Base-by-base conservation (phyloP, 2,113 vertebrate genomes). In the Cygnus buccinator region DNA sequence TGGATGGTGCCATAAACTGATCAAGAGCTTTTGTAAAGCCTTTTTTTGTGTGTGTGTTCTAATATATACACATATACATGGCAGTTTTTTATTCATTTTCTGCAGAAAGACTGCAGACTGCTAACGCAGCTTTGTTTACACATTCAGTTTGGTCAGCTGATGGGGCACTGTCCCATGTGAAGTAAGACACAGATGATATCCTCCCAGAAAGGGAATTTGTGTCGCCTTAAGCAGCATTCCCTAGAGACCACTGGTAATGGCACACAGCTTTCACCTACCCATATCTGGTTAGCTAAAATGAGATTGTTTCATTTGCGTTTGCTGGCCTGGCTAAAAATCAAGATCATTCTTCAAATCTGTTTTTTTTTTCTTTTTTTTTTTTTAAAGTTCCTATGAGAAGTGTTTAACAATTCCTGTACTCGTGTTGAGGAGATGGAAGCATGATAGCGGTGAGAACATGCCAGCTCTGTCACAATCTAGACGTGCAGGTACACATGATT, bases 401-500 rank as follows among this genome's bases (percentile, higher is more conserved):
- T 15, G 23, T 65, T 86, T 89, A 89, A 82, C 57, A 84, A 73
- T 54, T 78, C 54, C n/a, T 62, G 66, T 46, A 41, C n/a, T 82
- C 0, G 0, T 66, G 68, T 58, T 85, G 87, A 1, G 0, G 46
- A 3, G 48, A 87, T 76, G 95, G 65, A 0, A 0, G 52, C 33
- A 41, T 37, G 93, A 89, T 78, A 96, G 77, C 18, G 2, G 63
- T 10, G 70, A 2, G 6, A 96, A 26, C n/a, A 1, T 70, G 84
- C 92, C 94, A 89, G 77, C 41, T 76, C 89, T 84, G 66, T 87
- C 58, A 6, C 52, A 82, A 91, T 89, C 94, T 55, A 89, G 96
- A 93, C 94, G 91, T 46, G 96, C 74, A 95, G 84, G 84, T 84
- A 92, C 84, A 57, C 77, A 67, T 93, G 86, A 89, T 84, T 78